Percentiles rank a stretch among this genome's conserved stretches.
Conservation (phyloP, 1,140 invertebrate species). For the Parasteatoda tepidariorum region DNA sequence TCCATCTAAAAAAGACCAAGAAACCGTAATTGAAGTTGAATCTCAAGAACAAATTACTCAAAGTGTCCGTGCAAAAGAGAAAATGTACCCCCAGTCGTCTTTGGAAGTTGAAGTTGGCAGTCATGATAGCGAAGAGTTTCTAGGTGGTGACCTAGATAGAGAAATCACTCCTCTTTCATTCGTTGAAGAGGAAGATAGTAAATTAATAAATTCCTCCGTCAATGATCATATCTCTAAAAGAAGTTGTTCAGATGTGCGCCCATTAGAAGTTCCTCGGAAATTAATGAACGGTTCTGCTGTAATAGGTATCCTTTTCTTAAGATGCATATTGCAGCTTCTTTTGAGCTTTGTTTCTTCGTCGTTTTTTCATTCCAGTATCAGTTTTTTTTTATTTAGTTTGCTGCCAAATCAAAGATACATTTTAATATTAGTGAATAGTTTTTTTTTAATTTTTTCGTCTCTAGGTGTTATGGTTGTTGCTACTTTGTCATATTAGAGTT, state of each 20-base stretch:
- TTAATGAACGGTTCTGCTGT: not conserved
- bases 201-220: too few species aligned
- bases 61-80: not conserved
- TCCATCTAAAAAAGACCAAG: conserved; percentile 44
- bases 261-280: not conserved
- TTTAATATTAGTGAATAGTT: too few species aligned
- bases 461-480: too few species aligned
- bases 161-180: conserved; percentile 24
- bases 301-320: not conserved
- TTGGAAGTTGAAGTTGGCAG: conserved; percentile 63
- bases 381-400: not conserved
- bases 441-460: too few species aligned
- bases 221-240: too few species aligned
- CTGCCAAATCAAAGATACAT: not conserved
- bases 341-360: conserved; percentile 4
- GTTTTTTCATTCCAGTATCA: not conserved
- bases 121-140: conserved; percentile 46
- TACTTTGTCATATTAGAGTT: too few species aligned
- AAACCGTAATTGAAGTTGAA: conserved; percentile 20
- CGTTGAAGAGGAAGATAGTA: conserved; percentile 40
- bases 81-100: conserved; percentile 57
- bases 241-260: not conserved
- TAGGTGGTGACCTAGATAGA: conserved; percentile 22
- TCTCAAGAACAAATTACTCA: not conserved
- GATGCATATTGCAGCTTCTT: conserved; percentile 1